phyloP scores from a whole-genome alignment of 1,140 invertebrate genomes.

The Caligus rogercresseyi region DNA sequence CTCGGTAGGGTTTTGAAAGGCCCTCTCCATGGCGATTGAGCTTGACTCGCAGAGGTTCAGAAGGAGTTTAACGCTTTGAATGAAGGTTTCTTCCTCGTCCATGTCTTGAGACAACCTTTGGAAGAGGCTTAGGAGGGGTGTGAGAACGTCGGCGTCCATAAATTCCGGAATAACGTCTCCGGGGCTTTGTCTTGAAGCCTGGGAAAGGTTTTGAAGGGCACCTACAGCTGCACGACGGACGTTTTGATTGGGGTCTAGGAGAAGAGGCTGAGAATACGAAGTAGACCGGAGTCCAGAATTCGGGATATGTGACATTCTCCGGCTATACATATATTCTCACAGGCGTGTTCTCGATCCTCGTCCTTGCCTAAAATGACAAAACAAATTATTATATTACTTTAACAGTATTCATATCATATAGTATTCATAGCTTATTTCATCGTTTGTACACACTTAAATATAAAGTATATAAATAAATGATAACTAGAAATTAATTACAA shows the following conservation, averaged over 20 bases:
- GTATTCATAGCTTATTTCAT: no score
- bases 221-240: not conserved
- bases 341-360: not conserved
- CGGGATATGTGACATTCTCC: not conserved
- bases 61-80: not conserved
- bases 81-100: not conserved
- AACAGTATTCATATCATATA: no score
- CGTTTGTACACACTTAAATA: no score
- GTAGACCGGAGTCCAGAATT: not conserved
- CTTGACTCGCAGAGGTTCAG: constrained; percentile 6
- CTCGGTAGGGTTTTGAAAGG: not conserved
- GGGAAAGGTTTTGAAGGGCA: not conserved
- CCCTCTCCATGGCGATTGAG: not conserved
- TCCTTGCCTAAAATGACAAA: not conserved
- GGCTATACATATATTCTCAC: not conserved
- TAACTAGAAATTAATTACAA: not conserved
- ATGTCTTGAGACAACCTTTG: not conserved
- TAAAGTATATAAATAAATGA: no score
- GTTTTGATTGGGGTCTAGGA: not conserved
- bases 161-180: not conserved
- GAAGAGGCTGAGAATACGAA: not conserved
- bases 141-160: not conserved
- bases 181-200: not conserved
- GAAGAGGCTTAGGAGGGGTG: not conserved
- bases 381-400: not conserved